Evolutionary conservation across 2,113 vertebrate species (phyloP).

Genomic region (Salvelinus alpinus): DNA sequence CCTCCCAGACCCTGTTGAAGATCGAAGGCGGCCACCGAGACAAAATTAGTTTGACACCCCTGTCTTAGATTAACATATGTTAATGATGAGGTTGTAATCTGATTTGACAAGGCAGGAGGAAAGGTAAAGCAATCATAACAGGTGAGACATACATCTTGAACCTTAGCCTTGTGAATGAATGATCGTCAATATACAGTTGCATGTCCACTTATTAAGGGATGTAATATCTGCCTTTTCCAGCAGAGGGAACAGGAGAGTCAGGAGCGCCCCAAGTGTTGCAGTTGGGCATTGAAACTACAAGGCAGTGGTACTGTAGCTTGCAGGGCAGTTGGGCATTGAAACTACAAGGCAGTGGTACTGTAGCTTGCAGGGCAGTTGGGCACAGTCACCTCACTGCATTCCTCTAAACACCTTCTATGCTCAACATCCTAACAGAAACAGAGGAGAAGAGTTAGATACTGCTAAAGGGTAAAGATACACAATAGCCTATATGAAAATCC

Average conservation of each 20-base stretch:
- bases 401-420: constrained; percentile 2
- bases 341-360: constrained; percentile 46
- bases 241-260: constrained; percentile 80
- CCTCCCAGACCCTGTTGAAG: too few relatives aligned
- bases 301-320: constrained; percentile 17
- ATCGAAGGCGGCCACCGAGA: too few relatives aligned
- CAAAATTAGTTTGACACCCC: too few relatives aligned
- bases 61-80: too few relatives aligned
- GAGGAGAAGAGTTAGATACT: neutral
- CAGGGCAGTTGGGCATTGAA: constrained; percentile 46
- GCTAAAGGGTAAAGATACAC: neutral
- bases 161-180: neutral
- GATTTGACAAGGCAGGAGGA: neutral
- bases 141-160: neutral
- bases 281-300: constrained; percentile 17
- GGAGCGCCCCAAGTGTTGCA: constrained; percentile 64
- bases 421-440: neutral
- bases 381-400: constrained; percentile 28
- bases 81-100: neutral
- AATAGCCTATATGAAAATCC: neutral
- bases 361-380: constrained; percentile 50
- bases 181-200: neutral
- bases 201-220: constrained; percentile 29
- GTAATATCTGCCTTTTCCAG: constrained; percentile 80
- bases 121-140: neutral